Evolutionary conservation across 2,113 vertebrate genomes (phyloP).

Genomic region (Gymnarchus niloticus): DNA sequence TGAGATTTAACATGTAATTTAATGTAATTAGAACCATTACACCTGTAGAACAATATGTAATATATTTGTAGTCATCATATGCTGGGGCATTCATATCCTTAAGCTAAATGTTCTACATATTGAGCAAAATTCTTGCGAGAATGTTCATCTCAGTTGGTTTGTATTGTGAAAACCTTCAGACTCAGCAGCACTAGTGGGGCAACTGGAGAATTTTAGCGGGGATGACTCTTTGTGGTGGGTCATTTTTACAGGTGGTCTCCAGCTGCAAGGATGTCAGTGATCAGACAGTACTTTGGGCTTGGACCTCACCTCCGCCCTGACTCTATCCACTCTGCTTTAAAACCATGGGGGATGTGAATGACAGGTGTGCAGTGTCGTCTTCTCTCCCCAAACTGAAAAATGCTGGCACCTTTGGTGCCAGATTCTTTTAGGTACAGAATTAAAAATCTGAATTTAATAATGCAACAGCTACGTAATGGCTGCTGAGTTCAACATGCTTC

Average conservation of each 20-base stretch:
- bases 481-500: conserved; percentile 21
- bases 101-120: too few species aligned
- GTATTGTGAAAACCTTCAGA: too few species aligned
- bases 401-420: neutral
- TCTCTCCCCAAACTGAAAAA: neutral
- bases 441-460: conserved; percentile 18
- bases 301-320: neutral
- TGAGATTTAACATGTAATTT: neutral
- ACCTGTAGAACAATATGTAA: neutral
- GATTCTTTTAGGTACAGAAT: neutral
- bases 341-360: neutral
- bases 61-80: neutral
- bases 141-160: too few species aligned
- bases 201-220: too few species aligned
- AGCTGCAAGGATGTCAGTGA: neutral
- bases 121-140: too few species aligned
- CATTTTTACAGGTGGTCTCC: neutral
- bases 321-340: neutral
- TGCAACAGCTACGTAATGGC: conserved; percentile 19
- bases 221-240: neutral
- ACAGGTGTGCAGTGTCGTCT: neutral
- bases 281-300: neutral
- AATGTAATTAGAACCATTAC: neutral
- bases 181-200: too few species aligned
- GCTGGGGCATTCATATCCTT: neutral